Conservation (phyloP, 2,888 invertebrate species). For the Athetis lepigone region DNA sequence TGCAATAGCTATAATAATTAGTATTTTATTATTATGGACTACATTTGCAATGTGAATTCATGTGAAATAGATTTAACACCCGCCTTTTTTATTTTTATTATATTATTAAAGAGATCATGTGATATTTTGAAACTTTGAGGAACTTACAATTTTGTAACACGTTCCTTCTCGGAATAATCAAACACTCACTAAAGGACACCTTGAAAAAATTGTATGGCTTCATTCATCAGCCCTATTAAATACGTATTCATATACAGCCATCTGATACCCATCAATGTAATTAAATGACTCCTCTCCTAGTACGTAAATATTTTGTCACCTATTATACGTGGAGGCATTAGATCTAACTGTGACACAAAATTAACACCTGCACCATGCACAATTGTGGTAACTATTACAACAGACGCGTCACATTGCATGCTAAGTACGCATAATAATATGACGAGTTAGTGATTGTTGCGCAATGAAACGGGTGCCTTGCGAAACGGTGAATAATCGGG, state of each 20-base stretch:
- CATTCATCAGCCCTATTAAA: constrained; percentile 5
- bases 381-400: constrained; percentile 74
- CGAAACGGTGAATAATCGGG: constrained; percentile 48
- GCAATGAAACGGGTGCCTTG: constrained; percentile 68
- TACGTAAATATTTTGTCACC: constrained; percentile 19
- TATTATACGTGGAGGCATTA: constrained; percentile 51
- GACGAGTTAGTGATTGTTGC: constrained; percentile 66
- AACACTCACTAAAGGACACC: not conserved
- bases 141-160: too few relatives aligned
- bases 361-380: constrained; percentile 65
- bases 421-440: constrained; percentile 74
- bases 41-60: too few relatives aligned
- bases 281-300: constrained; percentile 13
- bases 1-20: too few relatives aligned
- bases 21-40: too few relatives aligned
- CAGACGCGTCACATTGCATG: constrained; percentile 75
- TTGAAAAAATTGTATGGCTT: not conserved
- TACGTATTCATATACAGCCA: constrained; percentile 9
- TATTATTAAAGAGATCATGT: too few relatives aligned
- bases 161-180: not conserved
- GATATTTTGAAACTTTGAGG: too few relatives aligned
- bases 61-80: too few relatives aligned
- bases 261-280: constrained; percentile 7
- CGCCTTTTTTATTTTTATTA: too few relatives aligned
- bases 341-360: constrained; percentile 51